phyloP scores from a whole-genome alignment of 2,113 vertebrate genomes.

The Heloderma charlesbogerti region DNA sequence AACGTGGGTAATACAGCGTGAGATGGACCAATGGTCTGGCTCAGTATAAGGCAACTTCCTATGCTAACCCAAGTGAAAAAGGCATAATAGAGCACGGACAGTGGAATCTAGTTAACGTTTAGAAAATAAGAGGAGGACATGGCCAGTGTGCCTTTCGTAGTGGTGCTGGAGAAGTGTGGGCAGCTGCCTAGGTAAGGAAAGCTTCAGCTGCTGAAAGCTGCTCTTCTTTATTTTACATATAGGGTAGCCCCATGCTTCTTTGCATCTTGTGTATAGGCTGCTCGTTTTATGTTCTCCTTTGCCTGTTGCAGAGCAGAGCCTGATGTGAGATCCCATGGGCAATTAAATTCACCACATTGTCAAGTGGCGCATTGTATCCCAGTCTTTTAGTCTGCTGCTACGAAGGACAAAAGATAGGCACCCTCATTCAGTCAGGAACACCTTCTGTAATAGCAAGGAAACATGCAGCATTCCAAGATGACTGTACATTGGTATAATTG shows the following conservation, averaged over 20 bases:
- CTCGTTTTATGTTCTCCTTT: not conserved
- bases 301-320: slow-evolving; percentile 18
- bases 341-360: slow-evolving; percentile 40
- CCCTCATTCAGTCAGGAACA: not conserved
- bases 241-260: not conserved
- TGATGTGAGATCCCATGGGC: slow-evolving; percentile 35
- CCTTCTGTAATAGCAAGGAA: not conserved
- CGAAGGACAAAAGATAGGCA: not conserved
- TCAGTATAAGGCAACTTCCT: not conserved
- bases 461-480: not conserved
- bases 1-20: too few species aligned
- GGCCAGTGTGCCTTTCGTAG: not conserved
- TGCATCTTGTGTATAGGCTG: not conserved
- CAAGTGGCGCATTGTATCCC: not conserved
- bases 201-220: not conserved
- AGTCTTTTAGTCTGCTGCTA: not conserved
- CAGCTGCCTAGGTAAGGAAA: not conserved
- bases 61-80: not conserved
- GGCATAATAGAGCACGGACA: too few species aligned
- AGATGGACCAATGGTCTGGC: not conserved
- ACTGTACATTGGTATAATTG: not conserved
- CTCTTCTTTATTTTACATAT: not conserved
- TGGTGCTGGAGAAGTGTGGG: not conserved
- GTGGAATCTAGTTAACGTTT: too few species aligned
- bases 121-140: too few species aligned